Conservation (phyloP, 2,797 vertebrate species). For the Anisognathus igniventris region DNA sequence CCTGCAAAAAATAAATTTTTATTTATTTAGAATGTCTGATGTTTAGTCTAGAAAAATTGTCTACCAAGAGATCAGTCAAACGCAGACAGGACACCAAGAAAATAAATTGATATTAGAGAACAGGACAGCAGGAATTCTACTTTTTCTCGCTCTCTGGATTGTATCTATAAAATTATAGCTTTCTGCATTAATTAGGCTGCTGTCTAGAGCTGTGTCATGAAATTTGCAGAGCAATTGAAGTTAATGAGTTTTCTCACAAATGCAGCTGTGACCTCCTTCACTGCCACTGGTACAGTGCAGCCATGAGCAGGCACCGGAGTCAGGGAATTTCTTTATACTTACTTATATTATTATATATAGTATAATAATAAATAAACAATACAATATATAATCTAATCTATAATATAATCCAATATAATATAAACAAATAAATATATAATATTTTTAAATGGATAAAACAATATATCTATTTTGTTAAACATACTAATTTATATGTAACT, state of each 20-base stretch:
- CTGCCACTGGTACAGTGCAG: not conserved
- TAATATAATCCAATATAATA: too few relatives aligned
- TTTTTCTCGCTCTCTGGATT: not conserved
- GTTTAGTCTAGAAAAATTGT: not conserved
- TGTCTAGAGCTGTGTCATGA: not conserved
- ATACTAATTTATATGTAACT: not conserved
- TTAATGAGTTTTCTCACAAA: conserved; percentile 13
- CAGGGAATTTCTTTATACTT: not conserved
- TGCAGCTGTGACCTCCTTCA: not conserved
- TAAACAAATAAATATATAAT: not conserved
- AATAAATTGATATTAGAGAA: not conserved
- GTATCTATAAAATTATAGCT: not conserved
- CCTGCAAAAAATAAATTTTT: not conserved
- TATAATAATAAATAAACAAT: not conserved
- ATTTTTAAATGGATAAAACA: not conserved
- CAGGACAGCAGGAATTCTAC: not conserved
- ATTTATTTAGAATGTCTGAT: not conserved
- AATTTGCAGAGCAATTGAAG: conserved; percentile 34
- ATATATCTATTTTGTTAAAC: not conserved
- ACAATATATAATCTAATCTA: not conserved
- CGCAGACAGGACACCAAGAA: not conserved
- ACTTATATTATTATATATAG: too few relatives aligned
- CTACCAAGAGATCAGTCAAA: not conserved
- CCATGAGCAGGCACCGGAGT: not conserved
- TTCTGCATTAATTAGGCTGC: conserved; percentile 9